Evolutionary conservation across 1,140 invertebrate species (phyloP), one percentile per base, ranked within the genome.

Genomic region (Chironomus striatipennis): DNA sequence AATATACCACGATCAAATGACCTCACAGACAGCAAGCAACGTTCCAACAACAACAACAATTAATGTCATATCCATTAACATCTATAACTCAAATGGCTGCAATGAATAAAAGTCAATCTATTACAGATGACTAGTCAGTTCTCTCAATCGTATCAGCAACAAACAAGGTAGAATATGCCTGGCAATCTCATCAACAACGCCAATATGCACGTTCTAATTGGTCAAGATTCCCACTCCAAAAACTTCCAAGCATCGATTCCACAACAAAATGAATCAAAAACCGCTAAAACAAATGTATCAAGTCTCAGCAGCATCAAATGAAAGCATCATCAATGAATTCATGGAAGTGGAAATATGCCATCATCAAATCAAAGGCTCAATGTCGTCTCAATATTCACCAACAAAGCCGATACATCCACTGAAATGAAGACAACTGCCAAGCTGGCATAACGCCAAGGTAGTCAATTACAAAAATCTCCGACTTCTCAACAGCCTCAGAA

Each of bases 361-460:
- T 18, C 7, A 1, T 0, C 5, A 70, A 70, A 70, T 70, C 65
- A n/a, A 70, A 70, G 47, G 24, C 65, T 18, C 17, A 70, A 20
- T 17, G 1, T 10, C 47, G 7, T 15, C 24, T 34, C 65, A 70
- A 70, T 70, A 18, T 20, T 20, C 65, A 20, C 65, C 65, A 17
- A 18, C 65, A 2, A 70, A 70, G 17, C 20, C 65, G 17, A 18
- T 9, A 20, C 65, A 70, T 70, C 65, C 65, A 18, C 65, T n/a
- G n/a, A 70, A 20, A 18, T 70, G 65, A 70, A 70, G 20, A 70
- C 18, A 5, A 73, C 73, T 34, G n/a, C 21, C 10, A 73, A 73
- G 34, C 24, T 42, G 42, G 21, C 73, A n/a, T n/a, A 73, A 34
- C 73, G 42, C 73, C 73, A n/a, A 12, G 21, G 42, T 1, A 43